These are phyloP conservation scores for Papilio aristodemus DNA, from an alignment of 1,140 invertebrate genomes.

Conservation along the genomic window DNA sequence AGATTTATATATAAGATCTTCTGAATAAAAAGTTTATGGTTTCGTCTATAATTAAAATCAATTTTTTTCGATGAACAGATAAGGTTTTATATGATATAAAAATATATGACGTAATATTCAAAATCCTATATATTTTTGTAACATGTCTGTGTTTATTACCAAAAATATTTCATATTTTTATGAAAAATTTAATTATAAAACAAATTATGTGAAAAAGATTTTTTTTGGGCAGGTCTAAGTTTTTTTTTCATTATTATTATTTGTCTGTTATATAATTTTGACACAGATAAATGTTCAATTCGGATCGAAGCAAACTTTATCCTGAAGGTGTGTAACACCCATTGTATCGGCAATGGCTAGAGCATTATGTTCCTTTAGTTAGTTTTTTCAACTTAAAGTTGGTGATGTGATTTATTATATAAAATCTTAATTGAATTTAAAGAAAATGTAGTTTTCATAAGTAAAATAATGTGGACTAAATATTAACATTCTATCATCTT, in stretches of 20 bases:
- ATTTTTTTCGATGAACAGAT: neutral
- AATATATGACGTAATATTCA: constrained; percentile 13
- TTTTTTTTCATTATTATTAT: constrained; percentile 1
- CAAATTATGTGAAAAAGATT: too few relatives aligned
- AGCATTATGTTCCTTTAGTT: constrained; percentile 75
- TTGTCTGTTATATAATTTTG: constrained; percentile 2
- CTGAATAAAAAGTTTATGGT: neutral
- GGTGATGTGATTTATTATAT: constrained; percentile 75
- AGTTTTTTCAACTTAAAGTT: constrained; percentile 77
- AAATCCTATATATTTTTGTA: constrained; percentile 23
- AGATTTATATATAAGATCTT: neutral
- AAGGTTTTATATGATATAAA: neutral
- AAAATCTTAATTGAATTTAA: constrained; percentile 67
- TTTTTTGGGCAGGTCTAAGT: too few relatives aligned
- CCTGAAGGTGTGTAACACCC: constrained; percentile 65
- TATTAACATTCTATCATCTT: constrained; percentile 65
- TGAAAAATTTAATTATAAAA: neutral
- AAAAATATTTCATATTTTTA: constrained; percentile 9
- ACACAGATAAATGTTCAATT: constrained; percentile 35
- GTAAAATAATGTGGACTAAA: constrained; percentile 62
- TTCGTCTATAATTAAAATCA: constrained; percentile 3
- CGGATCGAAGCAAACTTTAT: constrained; percentile 41
- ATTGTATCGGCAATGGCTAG: constrained; percentile 55
- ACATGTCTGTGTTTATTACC: constrained; percentile 27
- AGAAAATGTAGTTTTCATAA: constrained; percentile 71